phyloP scores from a whole-genome alignment of 2,888 invertebrate genomes.

The Trilocha varians region DNA sequence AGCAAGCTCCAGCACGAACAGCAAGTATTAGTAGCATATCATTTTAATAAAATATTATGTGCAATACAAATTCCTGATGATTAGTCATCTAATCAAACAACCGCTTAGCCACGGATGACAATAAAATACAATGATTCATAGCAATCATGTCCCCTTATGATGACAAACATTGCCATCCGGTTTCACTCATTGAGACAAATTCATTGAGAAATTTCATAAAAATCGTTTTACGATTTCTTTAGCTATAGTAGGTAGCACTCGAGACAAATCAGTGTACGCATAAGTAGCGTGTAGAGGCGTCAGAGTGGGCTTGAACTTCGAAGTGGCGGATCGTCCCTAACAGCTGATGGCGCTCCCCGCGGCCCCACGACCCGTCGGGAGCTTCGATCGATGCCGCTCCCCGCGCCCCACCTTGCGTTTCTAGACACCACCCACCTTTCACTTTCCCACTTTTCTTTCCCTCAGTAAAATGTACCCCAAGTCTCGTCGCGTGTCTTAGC shows the following conservation, averaged over 20 bases:
- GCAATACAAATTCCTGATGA: background rate
- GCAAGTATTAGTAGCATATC: too few relatives aligned
- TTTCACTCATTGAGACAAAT: constrained; percentile 32
- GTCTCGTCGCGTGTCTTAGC: too few relatives aligned
- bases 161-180: constrained; percentile 43
- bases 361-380: constrained; percentile 39
- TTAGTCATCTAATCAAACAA: constrained; percentile 13
- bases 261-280: background rate
- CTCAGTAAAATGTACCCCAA: constrained; percentile 47
- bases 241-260: background rate
- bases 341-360: constrained; percentile 59
- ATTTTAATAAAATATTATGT: too few relatives aligned
- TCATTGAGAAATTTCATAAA: too few relatives aligned
- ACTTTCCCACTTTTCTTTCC: constrained; percentile 33
- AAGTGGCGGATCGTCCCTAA: constrained; percentile 32
- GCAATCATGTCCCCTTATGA: constrained; percentile 45
- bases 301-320: constrained; percentile 9
- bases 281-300: background rate
- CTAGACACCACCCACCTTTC: constrained; percentile 43
- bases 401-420: constrained; percentile 28
- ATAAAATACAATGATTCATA: constrained; percentile 2
- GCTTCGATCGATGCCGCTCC: constrained; percentile 61
- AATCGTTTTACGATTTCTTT: too few relatives aligned
- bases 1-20: too few relatives aligned
- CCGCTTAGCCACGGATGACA: background rate